These are phyloP conservation scores for Artemia sinica DNA, from an alignment of 2,888 invertebrate species.

Conservation along the genomic window DNA sequence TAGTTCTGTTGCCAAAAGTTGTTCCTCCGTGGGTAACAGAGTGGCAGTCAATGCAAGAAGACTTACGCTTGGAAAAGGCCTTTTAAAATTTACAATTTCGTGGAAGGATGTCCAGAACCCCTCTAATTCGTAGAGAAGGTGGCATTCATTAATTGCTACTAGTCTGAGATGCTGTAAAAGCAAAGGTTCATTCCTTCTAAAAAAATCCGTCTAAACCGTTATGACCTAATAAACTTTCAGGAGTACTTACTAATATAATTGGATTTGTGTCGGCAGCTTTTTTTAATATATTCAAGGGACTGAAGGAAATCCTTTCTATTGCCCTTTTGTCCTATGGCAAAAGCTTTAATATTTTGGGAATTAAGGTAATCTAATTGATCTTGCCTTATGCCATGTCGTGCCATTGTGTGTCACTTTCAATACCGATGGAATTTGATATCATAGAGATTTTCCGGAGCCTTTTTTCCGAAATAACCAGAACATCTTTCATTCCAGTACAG, in stretches of 20 bases:
- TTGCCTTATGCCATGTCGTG: neutral
- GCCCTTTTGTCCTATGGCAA: neutral
- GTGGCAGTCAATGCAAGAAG: too few relatives aligned
- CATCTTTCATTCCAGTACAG: neutral
- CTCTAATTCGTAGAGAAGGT: neutral
- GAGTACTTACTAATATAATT: neutral
- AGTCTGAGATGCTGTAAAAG: neutral
- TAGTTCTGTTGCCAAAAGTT: neutral
- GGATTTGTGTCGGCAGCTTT: neutral
- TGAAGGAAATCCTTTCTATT: neutral
- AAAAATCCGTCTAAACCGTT: neutral
- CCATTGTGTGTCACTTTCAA: neutral
- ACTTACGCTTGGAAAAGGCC: too few relatives aligned
- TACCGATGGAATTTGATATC: neutral
- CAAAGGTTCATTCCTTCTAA: neutral
- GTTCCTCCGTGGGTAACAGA: neutral
- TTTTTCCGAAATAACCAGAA: neutral
- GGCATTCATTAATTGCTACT: neutral
- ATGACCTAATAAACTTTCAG: neutral
- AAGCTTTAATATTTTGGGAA: neutral
- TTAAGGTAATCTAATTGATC: neutral
- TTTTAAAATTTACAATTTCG: too few relatives aligned
- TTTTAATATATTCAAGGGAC: accelerated
- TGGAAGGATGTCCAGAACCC: neutral
- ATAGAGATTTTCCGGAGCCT: neutral